Percentiles rank a stretch among this genome's conserved stretches.
phyloP scores from a whole-genome alignment of 2,113 vertebrate species.

The Puffinus mauretanicus region DNA sequence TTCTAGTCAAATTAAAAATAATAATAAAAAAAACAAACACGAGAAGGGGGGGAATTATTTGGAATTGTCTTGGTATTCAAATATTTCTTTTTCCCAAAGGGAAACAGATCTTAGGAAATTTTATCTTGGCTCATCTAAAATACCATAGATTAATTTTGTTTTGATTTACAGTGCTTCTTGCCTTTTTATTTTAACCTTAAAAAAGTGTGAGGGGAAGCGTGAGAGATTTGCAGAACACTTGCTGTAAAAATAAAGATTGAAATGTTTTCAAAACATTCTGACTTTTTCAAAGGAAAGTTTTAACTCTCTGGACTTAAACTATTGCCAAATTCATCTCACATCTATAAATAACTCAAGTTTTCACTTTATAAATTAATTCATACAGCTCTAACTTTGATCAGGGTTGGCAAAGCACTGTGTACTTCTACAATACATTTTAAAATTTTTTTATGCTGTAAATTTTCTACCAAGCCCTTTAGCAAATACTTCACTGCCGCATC shows the following conservation, averaged over 20 bases:
- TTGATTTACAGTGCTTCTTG: slow-evolving; percentile 5
- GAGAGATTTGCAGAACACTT: slow-evolving; percentile 18
- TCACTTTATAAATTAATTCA: slow-evolving; percentile 12
- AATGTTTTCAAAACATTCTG: slow-evolving; percentile 31
- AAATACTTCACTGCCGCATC: neutral
- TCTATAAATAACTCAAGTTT: slow-evolving; percentile 21
- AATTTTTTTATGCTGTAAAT: neutral
- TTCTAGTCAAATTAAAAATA: neutral
- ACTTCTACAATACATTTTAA: neutral
- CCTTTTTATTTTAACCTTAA: slow-evolving; percentile 18
- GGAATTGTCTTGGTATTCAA: neutral
- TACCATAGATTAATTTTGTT: neutral
- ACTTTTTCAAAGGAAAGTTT: slow-evolving; percentile 10
- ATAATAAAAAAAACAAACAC: neutral
- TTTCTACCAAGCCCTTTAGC: neutral
- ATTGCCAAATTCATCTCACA: neutral
- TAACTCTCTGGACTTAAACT: neutral
- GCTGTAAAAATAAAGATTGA: neutral
- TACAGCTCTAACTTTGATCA: neutral
- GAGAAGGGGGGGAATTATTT: neutral
- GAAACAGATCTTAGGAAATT: neutral
- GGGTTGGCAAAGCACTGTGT: neutral
- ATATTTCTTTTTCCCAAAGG: neutral
- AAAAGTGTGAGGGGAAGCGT: neutral
- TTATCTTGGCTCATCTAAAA: slow-evolving; percentile 12